Conservation (phyloP, 2,113 vertebrate species). For the Oryzias curvinotus region DNA sequence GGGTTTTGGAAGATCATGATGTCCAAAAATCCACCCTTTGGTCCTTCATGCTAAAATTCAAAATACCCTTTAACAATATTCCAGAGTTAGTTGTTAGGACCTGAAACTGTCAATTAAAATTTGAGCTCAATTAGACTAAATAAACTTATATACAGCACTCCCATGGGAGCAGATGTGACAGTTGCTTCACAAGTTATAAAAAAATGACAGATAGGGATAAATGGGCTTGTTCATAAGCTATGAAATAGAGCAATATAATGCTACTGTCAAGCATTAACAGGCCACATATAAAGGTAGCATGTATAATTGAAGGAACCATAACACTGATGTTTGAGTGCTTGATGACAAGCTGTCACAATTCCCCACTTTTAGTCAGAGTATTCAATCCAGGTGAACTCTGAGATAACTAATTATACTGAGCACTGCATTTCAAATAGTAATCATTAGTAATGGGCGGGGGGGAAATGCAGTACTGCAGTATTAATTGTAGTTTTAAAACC, state of each 20-base stretch:
- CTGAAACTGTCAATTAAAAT: constrained; percentile 72
- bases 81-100: constrained; percentile 60
- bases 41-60: too few species aligned
- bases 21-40: too few species aligned
- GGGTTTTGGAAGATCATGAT: too few species aligned
- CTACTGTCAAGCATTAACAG: constrained; percentile 60
- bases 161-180: constrained; percentile 70
- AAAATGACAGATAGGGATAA: constrained; percentile 74
- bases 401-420: constrained; percentile 51
- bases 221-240: constrained; percentile 74
- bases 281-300: constrained; percentile 55
- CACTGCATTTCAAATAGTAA: constrained; percentile 39
- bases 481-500: constrained; percentile 46
- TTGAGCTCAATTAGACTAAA: constrained; percentile 73
- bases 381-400: constrained; percentile 40
- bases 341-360: constrained; percentile 54
- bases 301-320: constrained; percentile 31
- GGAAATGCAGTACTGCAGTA: constrained; percentile 21
- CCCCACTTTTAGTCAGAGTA: constrained; percentile 32
- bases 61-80: background rate
- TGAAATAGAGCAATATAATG: constrained; percentile 63
- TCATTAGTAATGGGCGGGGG: constrained; percentile 17
- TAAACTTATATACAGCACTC: constrained; percentile 62
- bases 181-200: constrained; percentile 71
- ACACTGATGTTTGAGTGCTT: constrained; percentile 52